A percentile compares a stretch with the other conserved stretches of the same genome.
Evolutionary conservation across 2,888 invertebrate genomes (phyloP).

Genomic region (Cordilura impudica): DNA sequence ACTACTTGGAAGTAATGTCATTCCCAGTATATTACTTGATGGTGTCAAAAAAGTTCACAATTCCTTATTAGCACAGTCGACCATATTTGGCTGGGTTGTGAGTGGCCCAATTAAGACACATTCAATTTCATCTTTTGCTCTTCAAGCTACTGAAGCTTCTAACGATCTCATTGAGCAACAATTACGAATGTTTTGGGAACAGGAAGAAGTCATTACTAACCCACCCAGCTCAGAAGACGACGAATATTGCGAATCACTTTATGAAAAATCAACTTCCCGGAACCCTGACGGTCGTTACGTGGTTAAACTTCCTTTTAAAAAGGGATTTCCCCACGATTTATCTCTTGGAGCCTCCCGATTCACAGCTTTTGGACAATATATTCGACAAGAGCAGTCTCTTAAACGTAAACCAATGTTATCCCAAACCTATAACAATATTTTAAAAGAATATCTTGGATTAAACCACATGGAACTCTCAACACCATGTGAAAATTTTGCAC

Average conservation of each 20-base stretch:
- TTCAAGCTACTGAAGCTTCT: neutral
- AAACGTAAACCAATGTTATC: too few species aligned
- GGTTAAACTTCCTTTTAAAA: neutral
- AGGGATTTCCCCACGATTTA: too few species aligned
- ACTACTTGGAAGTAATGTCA: constrained; percentile 27
- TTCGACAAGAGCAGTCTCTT: too few species aligned
- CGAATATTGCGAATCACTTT: neutral
- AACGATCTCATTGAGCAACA: neutral
- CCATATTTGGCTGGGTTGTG: constrained; percentile 37
- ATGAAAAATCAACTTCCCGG: neutral
- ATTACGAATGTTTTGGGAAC: constrained; percentile 10
- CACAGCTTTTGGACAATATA: too few species aligned
- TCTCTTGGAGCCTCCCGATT: too few species aligned
- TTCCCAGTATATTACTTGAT: neutral
- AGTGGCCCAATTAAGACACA: constrained; percentile 18
- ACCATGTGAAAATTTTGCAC: too few species aligned
- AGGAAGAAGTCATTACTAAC: neutral
- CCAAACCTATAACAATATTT: too few species aligned
- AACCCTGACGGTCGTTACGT: neutral
- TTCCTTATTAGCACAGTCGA: constrained; percentile 21
- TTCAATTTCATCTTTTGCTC: constrained; percentile 7
- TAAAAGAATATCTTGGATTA: too few species aligned
- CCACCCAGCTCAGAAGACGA: neutral
- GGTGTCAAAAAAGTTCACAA: neutral
- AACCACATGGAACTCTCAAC: too few species aligned